Base-by-base conservation (phyloP, 2,888 invertebrate genomes). In the Celastrina argiolus region DNA sequence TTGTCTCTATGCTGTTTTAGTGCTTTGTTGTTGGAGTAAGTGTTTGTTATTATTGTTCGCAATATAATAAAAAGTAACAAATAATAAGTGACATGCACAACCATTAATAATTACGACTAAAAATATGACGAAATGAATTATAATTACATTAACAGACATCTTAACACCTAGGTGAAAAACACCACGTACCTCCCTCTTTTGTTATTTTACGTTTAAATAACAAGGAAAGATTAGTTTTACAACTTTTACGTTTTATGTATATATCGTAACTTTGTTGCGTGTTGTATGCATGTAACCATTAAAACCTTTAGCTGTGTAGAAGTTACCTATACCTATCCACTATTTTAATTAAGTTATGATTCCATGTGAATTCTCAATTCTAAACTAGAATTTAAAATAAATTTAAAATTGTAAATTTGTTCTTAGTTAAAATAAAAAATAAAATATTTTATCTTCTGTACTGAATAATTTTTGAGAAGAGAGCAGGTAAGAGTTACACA, bases 21-120 rank as follows among this genome's bases (percentile, higher is more conserved):
- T 87, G 75, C 80, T 89, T 82, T 86, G 83, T 80, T 83, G 81
- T 79, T 76, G 85, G 78, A 79, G 89, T 88, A 77, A 85, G 89
- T 84, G 75, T 68, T 71, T 68, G 68, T 74, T 69, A 69, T 71
- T 65, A 72, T 22, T 51, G 22, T 51, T 22, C 22, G 22, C 22
- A 51, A 26, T 51, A 51, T n/a, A n/a, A n/a, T n/a, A n/a, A n/a
- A n/a, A 18, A 12, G 22, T 26, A 14, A 51, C 12, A 22, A 45
- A 12, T 26, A 12, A 26, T 12, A 51, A 5, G 31, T 26, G 10
- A 22, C 12, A 10, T 26, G 51, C 51, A 51, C 22, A 22, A 0
- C 51, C 22, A 51, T 51, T 10, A 45, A 18, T 51, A 22, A 26
- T 5, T 26, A 51, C 22, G 14, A 10, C 12, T 1, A 22, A 51